Evolutionary conservation across 2,113 vertebrate species (phyloP).

Genomic region (Neogobius melanostomus): DNA sequence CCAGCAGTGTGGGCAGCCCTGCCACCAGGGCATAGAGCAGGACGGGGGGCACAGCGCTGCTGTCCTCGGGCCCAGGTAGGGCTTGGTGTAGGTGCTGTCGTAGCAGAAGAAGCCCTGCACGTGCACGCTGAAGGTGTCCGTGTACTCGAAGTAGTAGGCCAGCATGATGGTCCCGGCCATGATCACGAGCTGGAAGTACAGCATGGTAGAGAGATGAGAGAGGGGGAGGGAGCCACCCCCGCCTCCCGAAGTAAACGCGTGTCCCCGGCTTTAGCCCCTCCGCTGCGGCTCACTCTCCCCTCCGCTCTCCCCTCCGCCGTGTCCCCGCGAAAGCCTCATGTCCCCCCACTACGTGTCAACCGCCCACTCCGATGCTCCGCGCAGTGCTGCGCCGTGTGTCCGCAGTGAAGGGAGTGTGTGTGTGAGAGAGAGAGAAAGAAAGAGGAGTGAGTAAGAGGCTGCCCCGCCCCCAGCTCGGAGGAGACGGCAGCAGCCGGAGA

Average conservation of each 20-base stretch:
- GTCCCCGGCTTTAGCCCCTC: neutral
- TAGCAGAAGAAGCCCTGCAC: slow-evolving; percentile 97
- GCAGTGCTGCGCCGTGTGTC: neutral
- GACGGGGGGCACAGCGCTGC: slow-evolving; percentile 88
- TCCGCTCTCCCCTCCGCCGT: slow-evolving; percentile 17
- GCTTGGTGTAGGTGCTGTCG: slow-evolving; percentile 90
- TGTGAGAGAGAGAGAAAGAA: neutral
- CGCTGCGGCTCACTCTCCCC: slow-evolving; percentile 16
- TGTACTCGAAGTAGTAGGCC: slow-evolving; percentile 97
- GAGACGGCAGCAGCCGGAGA: neutral
- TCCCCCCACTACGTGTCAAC: neutral
- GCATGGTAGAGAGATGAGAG: slow-evolving; percentile 79
- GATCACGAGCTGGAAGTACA: slow-evolving; percentile 99
- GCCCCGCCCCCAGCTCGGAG: neutral
- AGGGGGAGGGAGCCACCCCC: neutral
- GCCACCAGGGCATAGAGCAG: slow-evolving; percentile 89
- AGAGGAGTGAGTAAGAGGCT: neutral
- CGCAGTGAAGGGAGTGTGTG: slow-evolving; percentile 3
- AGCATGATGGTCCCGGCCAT: slow-evolving; percentile 98
- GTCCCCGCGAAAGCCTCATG: neutral
- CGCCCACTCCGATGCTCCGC: neutral
- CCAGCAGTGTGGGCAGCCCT: slow-evolving; percentile 88
- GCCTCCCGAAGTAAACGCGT: neutral
- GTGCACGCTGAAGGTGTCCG: slow-evolving; percentile 94
- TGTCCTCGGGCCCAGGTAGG: slow-evolving; percentile 92